Evolutionary conservation across 2,113 vertebrate species (phyloP), one percentile per base, ranked within the genome.

Genomic region (Etia nguti): DNA sequence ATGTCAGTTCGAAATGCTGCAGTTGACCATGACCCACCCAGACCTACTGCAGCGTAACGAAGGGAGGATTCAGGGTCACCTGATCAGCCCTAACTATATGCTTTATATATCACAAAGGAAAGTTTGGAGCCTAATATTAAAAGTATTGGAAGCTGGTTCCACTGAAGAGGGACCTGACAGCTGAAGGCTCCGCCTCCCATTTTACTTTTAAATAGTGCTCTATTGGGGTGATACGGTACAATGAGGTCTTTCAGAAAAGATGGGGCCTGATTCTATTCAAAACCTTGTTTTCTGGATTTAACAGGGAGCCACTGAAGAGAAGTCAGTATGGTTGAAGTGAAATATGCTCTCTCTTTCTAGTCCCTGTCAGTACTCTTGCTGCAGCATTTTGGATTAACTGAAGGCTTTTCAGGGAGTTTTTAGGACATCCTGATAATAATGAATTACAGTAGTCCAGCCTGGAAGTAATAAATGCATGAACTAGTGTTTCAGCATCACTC

Each of bases 331-430:
- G 20, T 20, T 54, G 20, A 54, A 54, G 20, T 54, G 20, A 54
- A n/a, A 1, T 46, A 13, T 57, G 56, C 24, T 29, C 56, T 59
- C 8, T 1, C 57, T 31, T 60, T 60, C 57, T 60, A 34, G 57
- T 20, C 1, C 57, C 29, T 4, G 8, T 60, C 57, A 18, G 57
- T 1, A 20, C 29, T 60, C 57, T 31, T 31, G 12, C 56, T 57
- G 56, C 24, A 57, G 56, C 56, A 5, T 57, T 57, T 57, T 57
- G 24, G 56, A 29, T 26, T 1, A 57, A 0, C 7, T 0, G 56
- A 57, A 57, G 56, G 55, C 0, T 57, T 16, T 29, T 57, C 0
- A 29, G 24, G 1, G 24, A 29, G 13, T 5, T 57, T 57, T 16
- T 26, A 9, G 24, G 56, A 29, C 24, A 0, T 16, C 13, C 56